Evolutionary conservation across 1,140 invertebrate species (phyloP), one percentile per base, ranked within the genome.

Genomic region (Atta cephalotes): DNA sequence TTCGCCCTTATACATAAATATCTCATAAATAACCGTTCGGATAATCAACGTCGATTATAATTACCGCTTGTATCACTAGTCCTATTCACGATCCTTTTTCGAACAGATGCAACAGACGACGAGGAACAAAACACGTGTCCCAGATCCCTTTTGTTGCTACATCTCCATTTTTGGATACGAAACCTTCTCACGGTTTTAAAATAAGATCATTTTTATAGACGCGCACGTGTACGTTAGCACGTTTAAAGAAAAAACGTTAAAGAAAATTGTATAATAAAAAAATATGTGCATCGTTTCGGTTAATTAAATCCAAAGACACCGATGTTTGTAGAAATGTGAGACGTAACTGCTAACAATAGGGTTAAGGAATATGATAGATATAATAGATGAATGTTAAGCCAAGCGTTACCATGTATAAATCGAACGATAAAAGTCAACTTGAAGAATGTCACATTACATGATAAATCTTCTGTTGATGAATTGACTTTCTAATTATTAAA

Each of bases 21-120:
- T 90, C 92, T 89, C 93, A 88, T 93, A 93, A 93, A 94, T 93
- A 93, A 92, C 86, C 85, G 56, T 70, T 77, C 28, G 85, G 88
- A 91, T 92, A 92, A 93, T 92, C 91, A 93, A 90, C 80, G 91
- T 88, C 88, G 87, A 92, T 92, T 91, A 92, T 93, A 92, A 92
- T 92, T 90, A 92, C 87, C 70, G 87, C 87, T 88, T 77, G 86
- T 82, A 92, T 92, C 88, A 86, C 87, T 74, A 49, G 72, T 9
- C 85, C 51, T 58, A 53, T 53, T 70, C 71, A 60, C 14, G 25
- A 65, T 18, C 39, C 53, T 77, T 49, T 80, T 39, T 80, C 51
- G 39, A 79, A n/a, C 56, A 39, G 80, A 62, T 53, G 70, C 68
- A 68, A 10, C 65, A 39, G 51, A 66, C 65, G 53, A 62, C 12